Conservation (phyloP, 1,140 invertebrate genomes). For the Penaeus indicus region DNA sequence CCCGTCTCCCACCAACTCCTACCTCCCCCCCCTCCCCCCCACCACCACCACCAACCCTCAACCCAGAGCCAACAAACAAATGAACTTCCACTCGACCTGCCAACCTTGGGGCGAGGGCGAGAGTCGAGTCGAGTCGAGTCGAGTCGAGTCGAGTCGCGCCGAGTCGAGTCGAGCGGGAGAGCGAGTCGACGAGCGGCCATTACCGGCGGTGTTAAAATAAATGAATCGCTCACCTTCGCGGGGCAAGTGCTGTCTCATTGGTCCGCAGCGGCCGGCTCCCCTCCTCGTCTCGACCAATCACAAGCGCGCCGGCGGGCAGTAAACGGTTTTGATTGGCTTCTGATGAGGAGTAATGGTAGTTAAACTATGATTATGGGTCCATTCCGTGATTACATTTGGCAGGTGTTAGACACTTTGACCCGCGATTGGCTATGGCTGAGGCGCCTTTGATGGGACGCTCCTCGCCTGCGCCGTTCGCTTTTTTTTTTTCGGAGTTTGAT, state of each 20-base stretch:
- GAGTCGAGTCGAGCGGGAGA: neutral
- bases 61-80: neutral
- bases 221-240: constrained; percentile 32
- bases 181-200: neutral
- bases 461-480: neutral
- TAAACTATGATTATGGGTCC: constrained; percentile 43
- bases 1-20: neutral
- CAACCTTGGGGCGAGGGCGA: constrained; percentile 7
- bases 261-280: constrained; percentile 5
- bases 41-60: neutral
- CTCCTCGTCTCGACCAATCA: constrained; percentile 16
- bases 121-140: neutral
- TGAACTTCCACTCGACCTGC: neutral
- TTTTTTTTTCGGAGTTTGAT: no score
- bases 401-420: constrained; percentile 46
- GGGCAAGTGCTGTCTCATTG: constrained; percentile 18
- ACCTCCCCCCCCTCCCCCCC: neutral
- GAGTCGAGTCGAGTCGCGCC: neutral
- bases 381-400: constrained; percentile 54
- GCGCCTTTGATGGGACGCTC: neutral
- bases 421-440: neutral
- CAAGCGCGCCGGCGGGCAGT: constrained; percentile 1
- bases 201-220: constrained; percentile 49
- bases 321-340: constrained; percentile 46
- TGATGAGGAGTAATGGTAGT: constrained; percentile 51